phyloP scores from a whole-genome alignment of 2,888 invertebrate genomes.

The Oxystoma pomonae region DNA sequence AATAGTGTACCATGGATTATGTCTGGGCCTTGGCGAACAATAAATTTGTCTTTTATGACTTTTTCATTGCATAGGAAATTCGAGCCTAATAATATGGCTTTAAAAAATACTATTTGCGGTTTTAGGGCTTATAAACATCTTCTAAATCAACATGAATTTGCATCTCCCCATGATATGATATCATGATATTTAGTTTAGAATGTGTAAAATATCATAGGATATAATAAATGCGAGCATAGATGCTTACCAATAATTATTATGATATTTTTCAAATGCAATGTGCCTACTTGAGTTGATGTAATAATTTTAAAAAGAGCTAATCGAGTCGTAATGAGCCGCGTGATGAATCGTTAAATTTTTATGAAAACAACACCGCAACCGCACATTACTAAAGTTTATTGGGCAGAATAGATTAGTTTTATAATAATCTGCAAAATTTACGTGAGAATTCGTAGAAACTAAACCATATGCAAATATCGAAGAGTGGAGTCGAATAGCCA shows the following conservation, averaged over 20 bases:
- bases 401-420: neutral
- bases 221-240: no score
- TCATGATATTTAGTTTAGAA: no score
- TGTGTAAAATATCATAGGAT: no score
- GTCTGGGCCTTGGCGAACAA: neutral
- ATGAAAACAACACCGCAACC: neutral
- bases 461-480: no score
- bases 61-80: neutral
- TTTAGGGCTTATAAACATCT: neutral
- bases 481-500: no score
- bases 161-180: no score
- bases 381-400: neutral
- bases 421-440: neutral
- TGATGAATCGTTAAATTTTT: neutral
- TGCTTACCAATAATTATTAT: no score
- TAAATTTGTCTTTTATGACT: neutral
- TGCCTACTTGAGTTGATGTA: no score
- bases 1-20: neutral
- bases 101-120: neutral
- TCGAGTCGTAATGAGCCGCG: no score
- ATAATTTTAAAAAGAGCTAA: no score
- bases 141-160: no score
- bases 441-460: neutral
- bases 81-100: neutral
- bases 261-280: no score